Evolutionary conservation across 2,113 vertebrate genomes (phyloP), one percentile per base, ranked within the genome.

Genomic region (Nannospalax galili): DNA sequence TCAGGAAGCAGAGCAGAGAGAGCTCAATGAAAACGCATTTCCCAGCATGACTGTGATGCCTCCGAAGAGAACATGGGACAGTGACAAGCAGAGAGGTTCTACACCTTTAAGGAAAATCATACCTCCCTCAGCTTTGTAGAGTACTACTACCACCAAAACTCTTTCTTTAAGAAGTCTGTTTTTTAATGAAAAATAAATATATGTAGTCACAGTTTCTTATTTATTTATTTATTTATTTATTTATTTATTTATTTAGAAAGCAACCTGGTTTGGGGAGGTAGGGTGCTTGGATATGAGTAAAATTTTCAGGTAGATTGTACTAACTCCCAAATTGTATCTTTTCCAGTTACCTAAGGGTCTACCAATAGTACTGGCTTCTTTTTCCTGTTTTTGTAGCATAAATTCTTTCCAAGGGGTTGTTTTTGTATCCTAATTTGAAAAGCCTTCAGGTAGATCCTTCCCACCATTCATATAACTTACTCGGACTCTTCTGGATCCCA

Each of bases 151-250:
- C 22, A 56, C 40, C 74, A 84, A 4, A 12, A 32, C 45, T 35
- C 32, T 86, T 93, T 67, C 42, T 95, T 79, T 60, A 69, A 48
- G 72, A 40, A 40, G 16, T 78, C 35, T 77, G 60, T 22, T 62
- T 85, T 88, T 80, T 75, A 85, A 80, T 22, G 30, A 5, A 85
- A 92, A 87, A 88, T 35, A 91, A 84, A 90, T 14, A 30, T 30
- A 12, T 48, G n/a, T n/a, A n/a, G n/a, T n/a, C n/a, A n/a, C n/a
- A n/a, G n/a, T n/a, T n/a, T n/a, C n/a, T n/a, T n/a, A n/a, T n/a
- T n/a, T n/a, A n/a, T n/a, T n/a, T n/a, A n/a, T n/a, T n/a, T n/a
- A n/a, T n/a, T n/a, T n/a, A n/a, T n/a, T n/a, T n/a, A n/a, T n/a
- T n/a, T n/a, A n/a, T n/a, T n/a, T n/a, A n/a, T n/a, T n/a, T n/a